Evolutionary conservation across 2,888 invertebrate species (phyloP), one percentile per base, ranked within the genome.

Genomic region (Byasa hedistus): DNA sequence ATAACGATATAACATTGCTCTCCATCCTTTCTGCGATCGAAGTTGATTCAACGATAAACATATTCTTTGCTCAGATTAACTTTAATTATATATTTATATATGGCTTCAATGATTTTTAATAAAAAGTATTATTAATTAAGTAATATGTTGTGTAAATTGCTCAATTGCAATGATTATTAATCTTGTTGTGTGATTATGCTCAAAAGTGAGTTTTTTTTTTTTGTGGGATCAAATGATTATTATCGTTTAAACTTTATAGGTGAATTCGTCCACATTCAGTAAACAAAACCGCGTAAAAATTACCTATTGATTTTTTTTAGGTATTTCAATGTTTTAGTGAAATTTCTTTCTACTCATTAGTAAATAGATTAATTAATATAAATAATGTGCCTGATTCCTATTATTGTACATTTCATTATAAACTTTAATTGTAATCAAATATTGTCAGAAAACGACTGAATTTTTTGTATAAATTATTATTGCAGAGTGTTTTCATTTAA

Each of bases 351-450:
- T 84, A 85, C 84, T 86, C 84, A 84, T 78, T 88, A 87, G 84
- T 81, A 74, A 76, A 83, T 89, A 86, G 79, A 75, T 76, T 75
- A 75, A 76, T 76, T 48, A 39, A 48, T 82, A 78, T 83, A 5
- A 78, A 81, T 85, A 85, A 88, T 88, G 88, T 89, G 90, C 89
- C 91, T 89, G 91, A 91, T 91, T 91, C 91, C 91, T 91, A 90
- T 88, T 90, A 89, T 84, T 87, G 82, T 91, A 89, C 83, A 85
- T 85, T 87, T 89, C 83, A 86, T 89, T 86, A 84, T 89, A 86
- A 85, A 86, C 77, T 85, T 82, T 87, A 86, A 84, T 86, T 86
- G 79, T 89, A 86, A 90, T 88, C 86, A 85, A 89, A 86, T 87
- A 83, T 81, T 84, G 88, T 91, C 91, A 85, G 84, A 86, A 87